These are phyloP conservation scores for Hedychridium roseum DNA, from an alignment of 2,888 invertebrate genomes.

Conservation along the genomic window DNA sequence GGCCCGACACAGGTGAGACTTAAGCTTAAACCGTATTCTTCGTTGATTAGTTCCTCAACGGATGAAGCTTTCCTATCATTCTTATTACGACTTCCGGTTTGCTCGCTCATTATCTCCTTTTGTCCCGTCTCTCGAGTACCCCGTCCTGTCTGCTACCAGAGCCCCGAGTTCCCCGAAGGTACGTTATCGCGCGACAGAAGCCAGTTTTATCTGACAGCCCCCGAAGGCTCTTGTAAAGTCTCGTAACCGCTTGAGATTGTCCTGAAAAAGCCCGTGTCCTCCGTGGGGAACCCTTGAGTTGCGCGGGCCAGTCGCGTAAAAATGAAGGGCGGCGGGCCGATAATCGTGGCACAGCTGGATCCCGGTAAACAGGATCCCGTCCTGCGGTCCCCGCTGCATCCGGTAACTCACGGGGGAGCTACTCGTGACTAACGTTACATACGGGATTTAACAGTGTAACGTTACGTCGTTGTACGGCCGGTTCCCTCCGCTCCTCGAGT, in stretches of 20 bases:
- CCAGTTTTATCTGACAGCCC: too few relatives aligned
- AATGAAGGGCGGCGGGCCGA: too few relatives aligned
- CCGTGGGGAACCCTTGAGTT: too few relatives aligned
- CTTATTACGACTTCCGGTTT: neutral
- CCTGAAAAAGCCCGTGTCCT: too few relatives aligned
- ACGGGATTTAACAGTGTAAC: slow-evolving; percentile 60
- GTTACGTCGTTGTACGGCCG: slow-evolving; percentile 46
- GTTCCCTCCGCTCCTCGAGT: slow-evolving; percentile 39
- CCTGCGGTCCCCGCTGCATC: slow-evolving; percentile 29
- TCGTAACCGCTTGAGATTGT: too few relatives aligned
- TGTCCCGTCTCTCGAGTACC: slow-evolving; percentile 10
- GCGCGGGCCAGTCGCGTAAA: too few relatives aligned
- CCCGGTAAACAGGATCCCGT: too few relatives aligned
- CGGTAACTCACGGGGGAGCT: slow-evolving; percentile 32
- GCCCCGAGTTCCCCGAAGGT: too few relatives aligned
- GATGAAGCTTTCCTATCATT: neutral
- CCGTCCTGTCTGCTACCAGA: too few relatives aligned
- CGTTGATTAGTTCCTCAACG: neutral
- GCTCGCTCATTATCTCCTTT: neutral
- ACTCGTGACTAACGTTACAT: slow-evolving; percentile 53
- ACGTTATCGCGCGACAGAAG: too few relatives aligned
- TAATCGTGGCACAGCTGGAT: too few relatives aligned
- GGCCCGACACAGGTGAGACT: slow-evolving; percentile 52
- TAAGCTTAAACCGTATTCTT: neutral
- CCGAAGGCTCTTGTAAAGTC: too few relatives aligned